phyloP scores from a whole-genome alignment of 2,113 vertebrate genomes.

The Hemicordylus capensis region DNA sequence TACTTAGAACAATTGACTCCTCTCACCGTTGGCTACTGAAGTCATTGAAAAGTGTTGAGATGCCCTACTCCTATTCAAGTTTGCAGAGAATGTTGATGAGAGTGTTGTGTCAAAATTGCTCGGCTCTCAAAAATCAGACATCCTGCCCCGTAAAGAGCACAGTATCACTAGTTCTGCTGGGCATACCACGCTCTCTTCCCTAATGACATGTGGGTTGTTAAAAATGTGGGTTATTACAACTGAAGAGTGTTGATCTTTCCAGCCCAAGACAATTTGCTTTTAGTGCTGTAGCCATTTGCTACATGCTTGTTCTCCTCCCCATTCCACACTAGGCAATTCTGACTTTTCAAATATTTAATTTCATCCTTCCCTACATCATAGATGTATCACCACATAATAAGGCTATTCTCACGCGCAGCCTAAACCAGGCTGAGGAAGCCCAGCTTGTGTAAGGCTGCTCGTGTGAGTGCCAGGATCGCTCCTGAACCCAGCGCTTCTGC shows the following conservation, averaged over 20 bases:
- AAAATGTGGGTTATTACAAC: neutral
- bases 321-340: neutral
- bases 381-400: neutral
- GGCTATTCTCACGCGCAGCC: too few species aligned
- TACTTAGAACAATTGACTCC: too few species aligned
- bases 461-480: too few species aligned
- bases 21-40: too few species aligned
- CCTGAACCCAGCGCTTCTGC: too few species aligned
- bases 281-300: neutral
- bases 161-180: neutral
- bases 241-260: neutral
- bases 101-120: neutral
- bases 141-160: neutral
- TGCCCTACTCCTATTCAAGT: neutral
- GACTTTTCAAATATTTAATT: neutral
- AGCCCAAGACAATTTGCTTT: neutral
- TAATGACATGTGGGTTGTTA: neutral
- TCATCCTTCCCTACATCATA: neutral
- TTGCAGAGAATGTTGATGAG: neutral
- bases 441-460: too few species aligned
- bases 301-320: neutral
- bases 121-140: neutral
- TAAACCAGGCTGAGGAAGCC: too few species aligned
- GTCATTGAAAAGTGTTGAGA: neutral
- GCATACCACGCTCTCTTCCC: neutral